These are phyloP conservation scores for Idaea dimidiata DNA, from an alignment of 2,888 invertebrate species.

Conservation along the genomic window DNA sequence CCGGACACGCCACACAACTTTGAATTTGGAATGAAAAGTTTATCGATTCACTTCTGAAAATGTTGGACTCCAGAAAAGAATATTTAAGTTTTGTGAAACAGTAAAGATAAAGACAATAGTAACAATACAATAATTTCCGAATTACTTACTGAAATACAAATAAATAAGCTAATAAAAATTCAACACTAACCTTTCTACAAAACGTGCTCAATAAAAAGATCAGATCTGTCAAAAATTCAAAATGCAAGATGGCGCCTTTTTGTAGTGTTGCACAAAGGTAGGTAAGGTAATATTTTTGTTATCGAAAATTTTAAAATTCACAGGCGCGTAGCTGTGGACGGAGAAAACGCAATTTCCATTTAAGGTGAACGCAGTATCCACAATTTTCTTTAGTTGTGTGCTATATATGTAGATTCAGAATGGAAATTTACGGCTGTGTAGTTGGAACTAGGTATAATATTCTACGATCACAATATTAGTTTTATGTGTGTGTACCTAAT, in stretches of 20 bases:
- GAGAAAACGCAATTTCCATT: too few relatives aligned
- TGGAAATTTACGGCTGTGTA: too few relatives aligned
- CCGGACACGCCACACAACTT: constrained; percentile 62
- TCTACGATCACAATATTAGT: too few relatives aligned
- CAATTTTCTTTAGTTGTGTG: too few relatives aligned
- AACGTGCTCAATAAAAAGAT: constrained; percentile 61
- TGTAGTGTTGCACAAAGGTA: not conserved
- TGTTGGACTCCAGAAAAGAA: not conserved
- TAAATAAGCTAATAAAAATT: constrained; percentile 3
- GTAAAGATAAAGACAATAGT: not conserved
- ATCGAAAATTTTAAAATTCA: too few relatives aligned
- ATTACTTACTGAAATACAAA: not conserved
- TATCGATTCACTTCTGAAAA: not conserved
- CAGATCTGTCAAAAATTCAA: constrained; percentile 43
- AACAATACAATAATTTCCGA: not conserved
- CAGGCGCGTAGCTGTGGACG: too few relatives aligned
- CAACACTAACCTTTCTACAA: constrained; percentile 53
- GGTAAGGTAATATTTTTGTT: too few relatives aligned
- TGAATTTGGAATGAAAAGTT: constrained; percentile 37
- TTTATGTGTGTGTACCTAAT: too few relatives aligned
- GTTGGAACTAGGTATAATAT: too few relatives aligned
- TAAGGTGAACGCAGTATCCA: too few relatives aligned
- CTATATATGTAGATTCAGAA: too few relatives aligned
- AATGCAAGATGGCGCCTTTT: constrained; percentile 36
- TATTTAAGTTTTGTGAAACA: not conserved